These are phyloP conservation scores for Ridgeia piscesae DNA, from an alignment of 1,140 invertebrate species.

Conservation along the genomic window DNA sequence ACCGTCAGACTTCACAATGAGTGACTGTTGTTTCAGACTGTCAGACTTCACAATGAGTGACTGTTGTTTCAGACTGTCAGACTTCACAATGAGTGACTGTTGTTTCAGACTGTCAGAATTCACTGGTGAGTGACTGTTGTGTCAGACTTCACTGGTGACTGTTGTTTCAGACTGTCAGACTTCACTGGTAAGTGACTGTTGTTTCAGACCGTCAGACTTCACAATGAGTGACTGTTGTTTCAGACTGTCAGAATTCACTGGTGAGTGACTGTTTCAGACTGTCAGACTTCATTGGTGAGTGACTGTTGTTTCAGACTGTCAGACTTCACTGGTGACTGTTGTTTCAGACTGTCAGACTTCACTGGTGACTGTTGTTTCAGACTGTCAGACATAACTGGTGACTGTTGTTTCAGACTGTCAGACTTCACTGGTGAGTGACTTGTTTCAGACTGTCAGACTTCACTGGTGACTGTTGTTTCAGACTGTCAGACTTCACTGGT, in stretches of 20 bases:
- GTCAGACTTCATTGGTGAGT: too few species aligned
- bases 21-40: background rate
- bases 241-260: too few species aligned
- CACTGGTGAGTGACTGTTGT: background rate
- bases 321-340: background rate
- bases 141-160: conserved; percentile 23
- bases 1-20: too few species aligned
- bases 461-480: background rate
- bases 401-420: background rate
- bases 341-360: background rate
- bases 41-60: too few species aligned
- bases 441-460: background rate
- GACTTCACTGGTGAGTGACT: background rate
- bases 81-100: background rate
- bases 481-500: background rate
- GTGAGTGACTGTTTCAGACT: too few species aligned
- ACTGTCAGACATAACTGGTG: background rate
- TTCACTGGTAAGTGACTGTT: background rate
- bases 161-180: conserved; percentile 7
- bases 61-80: background rate
- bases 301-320: background rate
- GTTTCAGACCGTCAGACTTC: background rate
- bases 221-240: background rate
- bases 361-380: background rate
- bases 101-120: background rate